Conservation (phyloP, 1,140 invertebrate species). For the Pseudomyrmex flavicornis region DNA sequence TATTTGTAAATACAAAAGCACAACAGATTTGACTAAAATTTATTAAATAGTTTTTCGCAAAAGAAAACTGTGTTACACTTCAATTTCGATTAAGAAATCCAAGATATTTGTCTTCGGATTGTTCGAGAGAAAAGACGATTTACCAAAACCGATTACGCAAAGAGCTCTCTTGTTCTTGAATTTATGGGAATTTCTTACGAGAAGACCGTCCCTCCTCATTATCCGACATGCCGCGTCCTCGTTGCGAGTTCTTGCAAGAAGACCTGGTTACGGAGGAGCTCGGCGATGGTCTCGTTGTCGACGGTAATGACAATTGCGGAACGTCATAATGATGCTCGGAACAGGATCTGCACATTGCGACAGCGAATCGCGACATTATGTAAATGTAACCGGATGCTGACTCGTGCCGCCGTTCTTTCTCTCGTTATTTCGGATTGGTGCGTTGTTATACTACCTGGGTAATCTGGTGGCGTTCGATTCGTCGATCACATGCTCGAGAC, state of each 20-base stretch:
- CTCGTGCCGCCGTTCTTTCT: background rate
- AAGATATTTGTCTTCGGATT: conserved; percentile 1
- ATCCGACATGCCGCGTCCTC: conserved; percentile 67
- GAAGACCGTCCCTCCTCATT: conserved; percentile 71
- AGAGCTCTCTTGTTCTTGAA: conserved; percentile 87
- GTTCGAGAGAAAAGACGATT: background rate
- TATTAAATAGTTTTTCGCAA: background rate
- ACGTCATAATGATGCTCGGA: conserved; percentile 95
- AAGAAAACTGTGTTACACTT: background rate
- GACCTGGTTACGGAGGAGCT: conserved; percentile 84
- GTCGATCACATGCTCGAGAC: conserved; percentile 69
- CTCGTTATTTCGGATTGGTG: conserved; percentile 29
- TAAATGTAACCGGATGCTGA: conserved; percentile 59
- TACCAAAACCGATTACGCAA: conserved; percentile 45
- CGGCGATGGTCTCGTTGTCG: conserved; percentile 86
- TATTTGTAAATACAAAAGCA: background rate
- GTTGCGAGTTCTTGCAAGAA: conserved; percentile 86
- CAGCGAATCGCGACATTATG: conserved; percentile 87
- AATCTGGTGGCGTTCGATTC: conserved; percentile 67
- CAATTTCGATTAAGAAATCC: conserved; percentile 2
- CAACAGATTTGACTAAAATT: background rate
- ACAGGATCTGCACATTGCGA: conserved; percentile 86
- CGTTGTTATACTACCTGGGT: conserved; percentile 67
- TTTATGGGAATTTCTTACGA: conserved; percentile 63
- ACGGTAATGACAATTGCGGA: conserved; percentile 89